phyloP scores from a whole-genome alignment of 2,113 vertebrate genomes.

The Tetrao urogallus region DNA sequence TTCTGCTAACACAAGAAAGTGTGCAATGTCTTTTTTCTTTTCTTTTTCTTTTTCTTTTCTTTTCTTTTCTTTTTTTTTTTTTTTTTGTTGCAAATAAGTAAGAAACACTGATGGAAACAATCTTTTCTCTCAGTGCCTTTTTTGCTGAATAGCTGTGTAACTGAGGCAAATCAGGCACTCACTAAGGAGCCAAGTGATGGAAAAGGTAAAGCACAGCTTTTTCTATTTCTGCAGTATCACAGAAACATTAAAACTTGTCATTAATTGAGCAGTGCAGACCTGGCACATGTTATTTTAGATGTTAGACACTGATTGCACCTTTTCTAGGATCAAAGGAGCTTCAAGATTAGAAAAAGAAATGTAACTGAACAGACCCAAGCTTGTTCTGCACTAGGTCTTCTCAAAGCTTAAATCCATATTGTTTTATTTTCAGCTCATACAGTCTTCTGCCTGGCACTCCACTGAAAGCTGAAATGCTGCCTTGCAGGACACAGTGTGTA shows the following conservation, averaged over 20 bases:
- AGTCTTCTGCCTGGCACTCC: background rate
- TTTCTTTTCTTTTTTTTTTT: too few species aligned
- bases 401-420: background rate
- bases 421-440: background rate
- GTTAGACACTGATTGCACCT: background rate
- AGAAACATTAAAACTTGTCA: background rate
- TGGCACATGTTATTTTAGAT: fast-evolving
- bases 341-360: background rate
- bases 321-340: background rate
- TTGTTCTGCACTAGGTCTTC: background rate
- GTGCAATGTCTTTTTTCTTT: background rate
- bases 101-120: background rate
- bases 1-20: background rate
- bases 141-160: background rate
- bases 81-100: background rate
- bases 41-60: too few species aligned
- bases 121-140: background rate
- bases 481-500: fast-evolving
- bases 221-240: background rate
- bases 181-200: background rate
- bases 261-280: background rate
- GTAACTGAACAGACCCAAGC: background rate
- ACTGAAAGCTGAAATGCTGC: background rate
- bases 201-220: background rate
- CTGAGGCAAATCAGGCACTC: background rate